Evolutionary conservation across 2,888 invertebrate genomes (phyloP).

Genomic region (Meiosimyza platycephala): DNA sequence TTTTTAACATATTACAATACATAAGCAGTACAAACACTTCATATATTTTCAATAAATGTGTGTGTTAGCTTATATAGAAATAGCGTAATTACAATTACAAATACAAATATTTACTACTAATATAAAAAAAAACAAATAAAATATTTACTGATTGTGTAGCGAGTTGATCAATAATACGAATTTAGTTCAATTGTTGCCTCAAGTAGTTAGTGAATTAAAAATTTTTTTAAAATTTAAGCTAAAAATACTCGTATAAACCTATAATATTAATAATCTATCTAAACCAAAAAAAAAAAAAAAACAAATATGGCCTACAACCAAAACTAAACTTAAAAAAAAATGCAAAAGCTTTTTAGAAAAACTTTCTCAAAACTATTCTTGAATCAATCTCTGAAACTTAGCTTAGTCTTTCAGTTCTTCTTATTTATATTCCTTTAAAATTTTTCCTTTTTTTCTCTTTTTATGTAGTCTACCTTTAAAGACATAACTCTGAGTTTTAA

Average conservation of each 20-base stretch:
- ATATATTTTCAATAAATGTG: slow-evolving; percentile 32
- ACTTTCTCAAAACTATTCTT: background rate
- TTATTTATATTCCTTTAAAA: background rate
- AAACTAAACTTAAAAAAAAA: background rate
- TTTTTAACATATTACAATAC: slow-evolving; percentile 25
- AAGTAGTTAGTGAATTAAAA: slow-evolving; percentile 40
- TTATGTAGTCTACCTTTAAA: background rate
- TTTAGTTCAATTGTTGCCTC: slow-evolving; percentile 43
- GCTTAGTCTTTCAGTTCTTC: background rate
- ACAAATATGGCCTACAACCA: too few relatives aligned
- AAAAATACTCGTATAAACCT: slow-evolving; percentile 6
- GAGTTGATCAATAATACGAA: slow-evolving; percentile 33
- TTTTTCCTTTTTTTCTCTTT: background rate
- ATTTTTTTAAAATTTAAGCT: slow-evolving; percentile 12
- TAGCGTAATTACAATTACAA: slow-evolving; percentile 27
- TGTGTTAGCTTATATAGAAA: slow-evolving; percentile 31
- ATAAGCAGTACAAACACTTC: slow-evolving; percentile 8
- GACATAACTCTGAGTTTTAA: background rate
- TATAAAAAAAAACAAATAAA: background rate
- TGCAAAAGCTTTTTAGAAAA: slow-evolving; percentile 5
- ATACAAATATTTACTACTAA: background rate
- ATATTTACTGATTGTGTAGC: slow-evolving; percentile 43
- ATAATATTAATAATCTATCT: too few relatives aligned
- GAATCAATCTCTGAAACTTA: background rate
- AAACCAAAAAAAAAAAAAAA: too few relatives aligned